A percentile compares a stretch with the other conserved stretches of the same genome.
Evolutionary conservation across 2,888 invertebrate species (phyloP).

Genomic region (Cephus pygmeus): DNA sequence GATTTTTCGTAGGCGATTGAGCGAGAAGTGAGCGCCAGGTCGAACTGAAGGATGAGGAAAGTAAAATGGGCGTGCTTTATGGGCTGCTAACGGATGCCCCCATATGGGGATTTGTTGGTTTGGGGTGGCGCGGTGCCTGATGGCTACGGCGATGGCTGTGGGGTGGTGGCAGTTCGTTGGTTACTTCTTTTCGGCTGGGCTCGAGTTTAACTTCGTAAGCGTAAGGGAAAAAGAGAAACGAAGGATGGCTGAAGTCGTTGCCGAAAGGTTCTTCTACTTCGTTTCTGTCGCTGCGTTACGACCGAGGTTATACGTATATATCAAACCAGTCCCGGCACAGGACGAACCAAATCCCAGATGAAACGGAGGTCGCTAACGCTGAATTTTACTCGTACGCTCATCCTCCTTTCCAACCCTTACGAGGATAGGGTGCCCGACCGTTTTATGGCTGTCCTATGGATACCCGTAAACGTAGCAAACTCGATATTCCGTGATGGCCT

Average conservation of each 20-base stretch:
- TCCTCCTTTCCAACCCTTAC: not conserved
- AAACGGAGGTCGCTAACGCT: not conserved
- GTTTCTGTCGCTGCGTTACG: not conserved
- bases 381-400: not conserved
- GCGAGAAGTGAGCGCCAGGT: not conserved
- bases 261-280: not conserved
- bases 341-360: not conserved
- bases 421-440: not conserved
- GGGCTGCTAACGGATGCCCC: constrained; percentile 1
- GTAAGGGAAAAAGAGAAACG: not conserved
- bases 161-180: not conserved
- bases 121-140: not conserved
- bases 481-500: constrained; percentile 8
- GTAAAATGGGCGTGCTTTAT: constrained; percentile 1
- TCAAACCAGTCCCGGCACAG: not conserved
- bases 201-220: not conserved
- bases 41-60: not conserved
- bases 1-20: constrained; percentile 1
- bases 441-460: not conserved
- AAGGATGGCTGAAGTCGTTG: not conserved
- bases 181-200: not conserved
- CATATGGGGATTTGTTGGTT: not conserved
- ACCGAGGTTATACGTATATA: not conserved
- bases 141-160: no score
- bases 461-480: not conserved